A percentile compares a stretch with the other conserved stretches of the same genome.
Conservation (phyloP, 2,797 vertebrate species). For the Lophius americanus region DNA sequence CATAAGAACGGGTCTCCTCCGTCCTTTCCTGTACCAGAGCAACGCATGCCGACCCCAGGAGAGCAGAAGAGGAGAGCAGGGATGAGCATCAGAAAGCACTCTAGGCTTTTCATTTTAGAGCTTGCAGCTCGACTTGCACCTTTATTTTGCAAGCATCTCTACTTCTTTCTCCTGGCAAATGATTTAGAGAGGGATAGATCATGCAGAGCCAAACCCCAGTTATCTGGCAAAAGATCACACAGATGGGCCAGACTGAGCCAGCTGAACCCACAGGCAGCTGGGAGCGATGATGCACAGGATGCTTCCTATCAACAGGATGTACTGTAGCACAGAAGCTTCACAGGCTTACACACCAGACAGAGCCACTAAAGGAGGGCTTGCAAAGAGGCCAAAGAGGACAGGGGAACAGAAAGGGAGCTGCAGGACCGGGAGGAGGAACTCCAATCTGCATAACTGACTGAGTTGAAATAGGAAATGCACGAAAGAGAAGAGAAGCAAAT, state of each 20-base stretch:
- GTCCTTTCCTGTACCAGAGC: conserved; percentile 40
- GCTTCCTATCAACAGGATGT: conserved; percentile 80
- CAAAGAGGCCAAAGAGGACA: conserved; percentile 48
- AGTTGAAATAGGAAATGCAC: conserved; percentile 30
- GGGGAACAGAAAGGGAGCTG: conserved; percentile 33
- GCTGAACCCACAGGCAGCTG: conserved; percentile 83
- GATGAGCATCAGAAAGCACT: conserved; percentile 40
- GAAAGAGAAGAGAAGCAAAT: conserved; percentile 17
- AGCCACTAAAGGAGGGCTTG: conserved; percentile 61
- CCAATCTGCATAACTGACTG: conserved; percentile 29
- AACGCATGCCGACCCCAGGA: conserved; percentile 43
- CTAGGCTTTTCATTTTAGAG: conserved; percentile 48
- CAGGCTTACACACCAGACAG: conserved; percentile 72
- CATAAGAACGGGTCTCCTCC: conserved; percentile 36
- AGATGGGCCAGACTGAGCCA: conserved; percentile 80
- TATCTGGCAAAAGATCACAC: conserved; percentile 85
- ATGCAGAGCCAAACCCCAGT: conserved; percentile 72
- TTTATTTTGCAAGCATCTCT: conserved; percentile 53
- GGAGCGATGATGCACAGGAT: conserved; percentile 80
- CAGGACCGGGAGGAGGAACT: conserved; percentile 43
- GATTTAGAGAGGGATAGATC: conserved; percentile 73
- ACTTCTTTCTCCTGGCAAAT: conserved; percentile 71
- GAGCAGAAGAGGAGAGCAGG: conserved; percentile 18
- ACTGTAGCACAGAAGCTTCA: conserved; percentile 75
- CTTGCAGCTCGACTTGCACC: conserved; percentile 53